Conservation (phyloP, 2,888 invertebrate species). For the Agrilus mali region DNA sequence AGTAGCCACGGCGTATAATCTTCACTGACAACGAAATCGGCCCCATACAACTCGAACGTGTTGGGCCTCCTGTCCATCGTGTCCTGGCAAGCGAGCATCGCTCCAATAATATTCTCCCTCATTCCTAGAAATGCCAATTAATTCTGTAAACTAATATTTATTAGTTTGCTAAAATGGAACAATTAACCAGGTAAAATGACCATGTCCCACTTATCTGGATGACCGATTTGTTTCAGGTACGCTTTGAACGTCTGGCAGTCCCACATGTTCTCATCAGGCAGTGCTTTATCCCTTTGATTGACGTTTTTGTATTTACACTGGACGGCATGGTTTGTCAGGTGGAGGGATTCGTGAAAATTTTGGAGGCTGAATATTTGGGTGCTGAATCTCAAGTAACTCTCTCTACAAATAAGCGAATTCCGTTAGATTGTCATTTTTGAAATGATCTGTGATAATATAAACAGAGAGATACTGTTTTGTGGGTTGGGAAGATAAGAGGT, state of each 20-base stretch:
- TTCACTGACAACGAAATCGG: conserved; percentile 88
- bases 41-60: conserved; percentile 88
- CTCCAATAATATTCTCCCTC: conserved; percentile 46
- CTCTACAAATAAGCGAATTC: conserved; percentile 38
- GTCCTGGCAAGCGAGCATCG: conserved; percentile 78
- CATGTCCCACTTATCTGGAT: conserved; percentile 67
- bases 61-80: conserved; percentile 69
- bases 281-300: conserved; percentile 53
- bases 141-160: background rate
- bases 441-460: background rate
- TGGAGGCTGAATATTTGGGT: conserved; percentile 76
- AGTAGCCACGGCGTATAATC: conserved; percentile 84
- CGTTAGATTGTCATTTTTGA: background rate
- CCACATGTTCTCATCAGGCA: conserved; percentile 94
- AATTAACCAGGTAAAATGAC: conserved; percentile 66
- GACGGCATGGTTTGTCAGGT: conserved; percentile 86
- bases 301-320: conserved; percentile 74
- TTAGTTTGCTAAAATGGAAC: conserved; percentile 31
- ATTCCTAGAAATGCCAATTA: conserved; percentile 21
- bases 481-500: no score
- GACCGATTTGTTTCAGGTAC: conserved; percentile 53
- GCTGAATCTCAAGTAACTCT: conserved; percentile 86
- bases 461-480: background rate
- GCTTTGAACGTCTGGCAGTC: conserved; percentile 69
- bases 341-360: conserved; percentile 85